These are phyloP conservation scores for Drosophila arawakana DNA, from an alignment of 1,140 invertebrate genomes.

Conservation along the genomic window DNA sequence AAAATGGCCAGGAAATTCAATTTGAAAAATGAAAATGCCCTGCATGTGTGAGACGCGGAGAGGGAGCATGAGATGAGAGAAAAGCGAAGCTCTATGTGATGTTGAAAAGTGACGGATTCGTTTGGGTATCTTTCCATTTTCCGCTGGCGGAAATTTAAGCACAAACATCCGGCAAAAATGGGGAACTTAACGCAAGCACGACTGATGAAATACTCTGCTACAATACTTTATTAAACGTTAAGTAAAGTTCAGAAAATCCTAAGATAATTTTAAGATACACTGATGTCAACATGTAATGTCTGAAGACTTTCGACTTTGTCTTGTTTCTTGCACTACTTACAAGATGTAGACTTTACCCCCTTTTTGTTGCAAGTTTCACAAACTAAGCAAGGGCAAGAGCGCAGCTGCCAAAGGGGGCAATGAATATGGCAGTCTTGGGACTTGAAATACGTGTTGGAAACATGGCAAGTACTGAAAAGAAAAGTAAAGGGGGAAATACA, in stretches of 20 bases:
- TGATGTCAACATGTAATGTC: conserved; percentile 61
- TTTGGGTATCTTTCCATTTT: conserved; percentile 8
- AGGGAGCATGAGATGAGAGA: background rate
- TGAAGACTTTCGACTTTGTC: conserved; percentile 62
- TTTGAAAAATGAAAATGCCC: conserved; percentile 49
- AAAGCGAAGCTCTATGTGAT: background rate
- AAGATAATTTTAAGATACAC: conserved; percentile 39
- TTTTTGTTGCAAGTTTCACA: background rate
- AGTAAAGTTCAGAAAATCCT: background rate
- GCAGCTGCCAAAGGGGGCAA: conserved; percentile 6
- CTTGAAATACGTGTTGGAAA: conserved; percentile 14
- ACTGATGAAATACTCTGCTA: background rate
- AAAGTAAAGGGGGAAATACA: conserved; percentile 22
- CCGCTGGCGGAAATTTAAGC: conserved; percentile 37
- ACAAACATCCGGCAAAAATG: conserved; percentile 34
- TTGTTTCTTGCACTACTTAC: conserved; percentile 40
- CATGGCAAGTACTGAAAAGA: background rate
- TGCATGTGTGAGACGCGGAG: background rate
- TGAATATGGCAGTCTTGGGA: conserved; percentile 20
- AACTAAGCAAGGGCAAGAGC: background rate
- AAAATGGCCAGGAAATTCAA: conserved; percentile 58
- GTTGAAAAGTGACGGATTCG: conserved; percentile 37
- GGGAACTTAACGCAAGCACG: background rate
- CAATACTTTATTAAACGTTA: background rate
- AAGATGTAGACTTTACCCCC: conserved; percentile 1